These are phyloP conservation scores for Halcyon malimbica DNA, from an alignment of 2,113 vertebrate species.

Conservation along the genomic window DNA sequence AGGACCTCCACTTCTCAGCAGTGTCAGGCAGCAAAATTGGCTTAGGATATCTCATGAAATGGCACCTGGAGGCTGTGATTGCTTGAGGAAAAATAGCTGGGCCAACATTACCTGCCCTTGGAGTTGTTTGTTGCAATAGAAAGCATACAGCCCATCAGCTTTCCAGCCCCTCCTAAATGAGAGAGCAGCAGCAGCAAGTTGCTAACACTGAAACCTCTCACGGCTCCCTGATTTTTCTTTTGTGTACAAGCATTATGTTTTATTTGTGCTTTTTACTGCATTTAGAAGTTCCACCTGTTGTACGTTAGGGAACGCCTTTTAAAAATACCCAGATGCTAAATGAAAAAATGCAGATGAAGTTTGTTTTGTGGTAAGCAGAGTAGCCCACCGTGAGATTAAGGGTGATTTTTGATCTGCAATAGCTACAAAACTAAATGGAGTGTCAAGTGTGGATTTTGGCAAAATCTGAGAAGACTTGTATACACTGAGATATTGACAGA, in stretches of 20 bases:
- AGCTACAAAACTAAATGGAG: not conserved
- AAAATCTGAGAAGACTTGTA: not conserved
- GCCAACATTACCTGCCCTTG: not conserved
- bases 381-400: not conserved
- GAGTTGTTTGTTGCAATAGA: not conserved
- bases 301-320: not conserved
- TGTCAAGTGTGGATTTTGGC: not conserved
- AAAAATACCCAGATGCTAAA: not conserved
- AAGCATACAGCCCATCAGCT: not conserved
- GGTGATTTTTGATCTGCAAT: not conserved
- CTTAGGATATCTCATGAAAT: not conserved
- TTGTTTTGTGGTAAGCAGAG: not conserved
- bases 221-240: not conserved
- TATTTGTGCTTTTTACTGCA: not conserved
- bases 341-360: not conserved
- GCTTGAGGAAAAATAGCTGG: not conserved
- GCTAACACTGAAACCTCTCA: not conserved
- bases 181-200: not conserved
- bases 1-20: not conserved
- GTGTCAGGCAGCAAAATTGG: not conserved
- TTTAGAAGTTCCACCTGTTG: not conserved
- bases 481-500: not conserved
- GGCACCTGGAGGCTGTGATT: not conserved
- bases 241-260: accelerated
- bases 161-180: not conserved